These are phyloP conservation scores for Pandemis cinnamomeana DNA, from an alignment of 2,888 invertebrate genomes.

Conservation along the genomic window DNA sequence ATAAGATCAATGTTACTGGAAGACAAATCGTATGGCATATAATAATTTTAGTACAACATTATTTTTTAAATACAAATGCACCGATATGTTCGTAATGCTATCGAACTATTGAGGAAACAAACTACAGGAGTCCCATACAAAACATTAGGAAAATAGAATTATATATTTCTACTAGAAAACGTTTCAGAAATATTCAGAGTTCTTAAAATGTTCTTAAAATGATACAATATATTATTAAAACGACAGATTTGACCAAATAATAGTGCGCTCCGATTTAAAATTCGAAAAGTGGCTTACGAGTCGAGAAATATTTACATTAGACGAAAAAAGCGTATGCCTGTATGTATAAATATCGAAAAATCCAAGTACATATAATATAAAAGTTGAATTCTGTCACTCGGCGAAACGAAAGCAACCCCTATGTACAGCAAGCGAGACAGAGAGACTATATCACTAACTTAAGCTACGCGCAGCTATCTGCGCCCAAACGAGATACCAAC, in stretches of 20 bases:
- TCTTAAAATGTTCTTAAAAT: conserved; percentile 59
- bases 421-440: conserved; percentile 67
- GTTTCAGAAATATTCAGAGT: conserved; percentile 69
- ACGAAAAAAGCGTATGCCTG: conserved; percentile 54
- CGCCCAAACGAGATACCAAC: conserved; percentile 64
- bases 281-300: conserved; percentile 70
- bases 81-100: conserved; percentile 79
- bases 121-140: conserved; percentile 75
- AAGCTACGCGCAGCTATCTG: conserved; percentile 56
- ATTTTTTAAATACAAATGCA: conserved; percentile 78
- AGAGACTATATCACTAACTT: conserved; percentile 62
- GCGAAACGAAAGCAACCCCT: conserved; percentile 59
- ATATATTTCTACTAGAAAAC: conserved; percentile 72
- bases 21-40: conserved; percentile 85
- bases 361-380: conserved; percentile 52
- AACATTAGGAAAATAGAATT: conserved; percentile 81
- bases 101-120: conserved; percentile 74
- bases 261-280: conserved; percentile 53
- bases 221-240: conserved; percentile 44
- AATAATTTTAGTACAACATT: conserved; percentile 76
- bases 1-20: conserved; percentile 84
- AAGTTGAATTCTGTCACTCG: conserved; percentile 45
- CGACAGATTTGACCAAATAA: conserved; percentile 52
- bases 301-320: conserved; percentile 69
- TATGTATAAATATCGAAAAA: conserved; percentile 68